These are phyloP conservation scores for Sterna hirundo DNA, from an alignment of 2,113 vertebrate species.

Conservation along the genomic window DNA sequence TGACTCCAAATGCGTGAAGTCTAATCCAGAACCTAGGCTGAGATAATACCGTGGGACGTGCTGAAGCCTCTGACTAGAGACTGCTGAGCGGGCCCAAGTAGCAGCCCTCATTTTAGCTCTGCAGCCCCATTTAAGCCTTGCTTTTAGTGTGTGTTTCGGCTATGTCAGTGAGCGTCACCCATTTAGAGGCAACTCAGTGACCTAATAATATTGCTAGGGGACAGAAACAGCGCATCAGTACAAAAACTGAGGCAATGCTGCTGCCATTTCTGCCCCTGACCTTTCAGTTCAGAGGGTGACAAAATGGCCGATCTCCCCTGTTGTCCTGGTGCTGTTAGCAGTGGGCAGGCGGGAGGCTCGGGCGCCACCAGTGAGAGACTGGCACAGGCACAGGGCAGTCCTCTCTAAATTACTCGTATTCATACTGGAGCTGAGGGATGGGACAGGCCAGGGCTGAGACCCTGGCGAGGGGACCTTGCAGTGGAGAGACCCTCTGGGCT, in stretches of 20 bases:
- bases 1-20: not conserved
- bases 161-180: fast-evolving
- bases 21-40: not conserved
- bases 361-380: not conserved
- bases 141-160: not conserved
- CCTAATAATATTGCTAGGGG: not conserved
- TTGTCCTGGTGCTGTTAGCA: not conserved
- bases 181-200: not conserved
- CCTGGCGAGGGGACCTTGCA: not conserved
- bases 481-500: not conserved
- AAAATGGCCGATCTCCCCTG: fast-evolving
- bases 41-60: not conserved
- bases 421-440: not conserved
- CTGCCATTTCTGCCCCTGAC: not conserved
- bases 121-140: not conserved
- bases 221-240: not conserved
- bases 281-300: not conserved
- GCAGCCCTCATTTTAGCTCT: not conserved
- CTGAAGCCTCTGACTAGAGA: not conserved
- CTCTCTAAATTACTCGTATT: not conserved
- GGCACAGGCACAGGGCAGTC: not conserved
- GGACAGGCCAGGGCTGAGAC: not conserved
- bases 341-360: not conserved
- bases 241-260: not conserved
- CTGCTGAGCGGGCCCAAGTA: not conserved